Percentiles rank a stretch among this genome's conserved stretches.
Conservation (phyloP, 2,888 invertebrate species). For the Drosophila gaucha region DNA sequence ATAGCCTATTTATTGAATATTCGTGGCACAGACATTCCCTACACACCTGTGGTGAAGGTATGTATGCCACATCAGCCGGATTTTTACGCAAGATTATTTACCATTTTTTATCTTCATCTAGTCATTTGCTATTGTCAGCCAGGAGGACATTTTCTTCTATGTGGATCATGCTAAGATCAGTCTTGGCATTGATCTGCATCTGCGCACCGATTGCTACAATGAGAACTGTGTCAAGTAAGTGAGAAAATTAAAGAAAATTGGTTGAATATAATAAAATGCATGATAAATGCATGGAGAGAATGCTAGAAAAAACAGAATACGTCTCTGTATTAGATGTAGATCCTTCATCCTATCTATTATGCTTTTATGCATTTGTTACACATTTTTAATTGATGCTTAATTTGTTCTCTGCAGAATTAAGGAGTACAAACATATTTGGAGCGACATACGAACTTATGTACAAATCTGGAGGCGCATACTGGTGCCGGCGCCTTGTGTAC, state of each 20-base stretch:
- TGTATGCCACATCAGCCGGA: constrained; percentile 80
- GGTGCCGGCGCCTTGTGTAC: constrained; percentile 89
- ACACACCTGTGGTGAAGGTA: constrained; percentile 91
- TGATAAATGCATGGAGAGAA: too few relatives aligned
- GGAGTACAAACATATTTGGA: constrained; percentile 89
- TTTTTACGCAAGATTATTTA: not conserved
- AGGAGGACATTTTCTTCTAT: constrained; percentile 89
- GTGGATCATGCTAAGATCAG: constrained; percentile 89
- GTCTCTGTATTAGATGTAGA: too few relatives aligned
- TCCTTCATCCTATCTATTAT: not conserved
- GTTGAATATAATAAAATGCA: too few relatives aligned
- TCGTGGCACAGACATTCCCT: constrained; percentile 93
- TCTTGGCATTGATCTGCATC: constrained; percentile 86
- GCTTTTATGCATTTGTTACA: too few relatives aligned
- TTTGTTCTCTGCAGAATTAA: constrained; percentile 86
- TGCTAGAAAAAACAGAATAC: too few relatives aligned
- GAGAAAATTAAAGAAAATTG: too few relatives aligned
- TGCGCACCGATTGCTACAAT: constrained; percentile 87
- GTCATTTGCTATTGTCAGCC: constrained; percentile 90
- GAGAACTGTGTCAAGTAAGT: constrained; percentile 88
- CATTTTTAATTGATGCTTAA: not conserved
- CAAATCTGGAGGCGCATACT: constrained; percentile 88
- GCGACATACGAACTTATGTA: constrained; percentile 88
- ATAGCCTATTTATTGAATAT: constrained; percentile 95
- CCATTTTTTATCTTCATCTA: constrained; percentile 83